phyloP scores from a whole-genome alignment of 1,140 invertebrate genomes.

The Vanessa tameamea region DNA sequence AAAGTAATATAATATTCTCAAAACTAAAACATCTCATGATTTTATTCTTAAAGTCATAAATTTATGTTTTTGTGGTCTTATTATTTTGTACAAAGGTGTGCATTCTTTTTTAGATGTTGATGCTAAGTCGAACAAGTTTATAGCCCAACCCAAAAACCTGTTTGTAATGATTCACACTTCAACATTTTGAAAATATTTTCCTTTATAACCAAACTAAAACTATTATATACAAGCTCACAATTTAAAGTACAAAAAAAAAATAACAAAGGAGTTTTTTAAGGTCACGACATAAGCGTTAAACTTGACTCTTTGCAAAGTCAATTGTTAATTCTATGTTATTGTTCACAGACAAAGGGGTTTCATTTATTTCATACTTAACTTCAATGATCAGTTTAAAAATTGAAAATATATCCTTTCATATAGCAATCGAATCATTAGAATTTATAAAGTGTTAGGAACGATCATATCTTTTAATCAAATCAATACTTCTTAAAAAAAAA shows the following conservation, averaged over 20 bases:
- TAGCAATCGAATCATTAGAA: constrained; percentile 50
- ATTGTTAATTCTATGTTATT: not conserved
- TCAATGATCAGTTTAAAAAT: no score
- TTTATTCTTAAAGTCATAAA: no score
- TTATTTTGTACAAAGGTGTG: not conserved
- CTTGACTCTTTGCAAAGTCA: not conserved
- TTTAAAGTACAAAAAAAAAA: not conserved
- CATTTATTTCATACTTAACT: no score
- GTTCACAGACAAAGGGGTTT: no score
- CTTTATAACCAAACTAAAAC: no score
- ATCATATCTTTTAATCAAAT: constrained; percentile 38
- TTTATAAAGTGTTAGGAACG: constrained; percentile 45
- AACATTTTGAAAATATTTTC: no score
- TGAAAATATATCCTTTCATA: not conserved
- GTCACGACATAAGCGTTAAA: not conserved
- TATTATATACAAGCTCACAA: no score
- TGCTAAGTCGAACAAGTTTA: not conserved
- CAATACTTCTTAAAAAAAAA: no score
- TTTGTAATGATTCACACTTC: not conserved
- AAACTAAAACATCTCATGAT: no score
- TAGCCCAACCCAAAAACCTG: not conserved
- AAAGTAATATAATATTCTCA: no score
- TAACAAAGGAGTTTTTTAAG: not conserved
- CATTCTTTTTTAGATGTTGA: not conserved
- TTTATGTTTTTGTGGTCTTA: no score